Evolutionary conservation across 2,797 vertebrate genomes (phyloP).

Genomic region (Somateria mollissima): DNA sequence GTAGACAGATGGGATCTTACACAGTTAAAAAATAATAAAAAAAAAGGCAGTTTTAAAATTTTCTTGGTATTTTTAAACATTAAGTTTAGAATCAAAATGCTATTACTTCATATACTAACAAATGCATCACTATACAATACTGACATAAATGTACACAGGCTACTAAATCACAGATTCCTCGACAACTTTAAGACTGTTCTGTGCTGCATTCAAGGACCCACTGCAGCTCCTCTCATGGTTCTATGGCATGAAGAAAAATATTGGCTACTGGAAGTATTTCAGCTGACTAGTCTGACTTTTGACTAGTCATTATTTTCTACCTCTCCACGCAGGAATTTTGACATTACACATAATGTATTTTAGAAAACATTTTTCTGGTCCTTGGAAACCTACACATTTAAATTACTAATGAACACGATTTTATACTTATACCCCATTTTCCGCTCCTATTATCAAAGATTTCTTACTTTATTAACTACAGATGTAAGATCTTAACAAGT

Average conservation of each 20-base stretch:
- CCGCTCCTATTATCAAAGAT: background rate
- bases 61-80: background rate
- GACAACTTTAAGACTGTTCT: background rate
- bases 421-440: background rate
- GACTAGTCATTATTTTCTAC: background rate
- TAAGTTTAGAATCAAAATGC: background rate
- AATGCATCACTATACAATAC: background rate
- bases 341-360: background rate
- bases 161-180: background rate
- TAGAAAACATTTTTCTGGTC: background rate
- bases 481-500: background rate
- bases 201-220: background rate
- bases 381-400: background rate
- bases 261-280: background rate
- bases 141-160: background rate
- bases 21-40: background rate
- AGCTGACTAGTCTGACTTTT: background rate
- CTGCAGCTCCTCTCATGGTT: background rate
- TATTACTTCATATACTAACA: background rate
- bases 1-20: background rate
- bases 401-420: background rate
- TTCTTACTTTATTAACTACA: slow-evolving; percentile 13
- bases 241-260: background rate
- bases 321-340: background rate
- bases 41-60: background rate